These are phyloP conservation scores for Peribatodes rhomboidaria DNA, from an alignment of 2,888 invertebrate genomes.

Conservation along the genomic window DNA sequence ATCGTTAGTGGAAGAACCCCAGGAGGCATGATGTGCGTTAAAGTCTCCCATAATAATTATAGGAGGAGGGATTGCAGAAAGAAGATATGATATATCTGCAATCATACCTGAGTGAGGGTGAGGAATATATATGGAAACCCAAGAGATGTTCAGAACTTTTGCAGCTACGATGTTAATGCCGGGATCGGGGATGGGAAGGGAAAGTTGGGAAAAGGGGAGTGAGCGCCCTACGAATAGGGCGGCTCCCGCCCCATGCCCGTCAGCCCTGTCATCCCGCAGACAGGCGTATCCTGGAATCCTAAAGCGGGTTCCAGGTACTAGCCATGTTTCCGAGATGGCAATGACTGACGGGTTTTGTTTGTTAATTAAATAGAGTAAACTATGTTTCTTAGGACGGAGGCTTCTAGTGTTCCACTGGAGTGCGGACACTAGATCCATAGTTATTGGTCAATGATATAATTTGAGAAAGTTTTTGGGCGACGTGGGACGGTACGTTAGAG, in stretches of 20 bases:
- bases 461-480: neutral
- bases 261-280: neutral
- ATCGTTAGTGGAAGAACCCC: too few relatives aligned
- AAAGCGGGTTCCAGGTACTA: neutral
- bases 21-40: too few relatives aligned
- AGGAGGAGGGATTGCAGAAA: neutral
- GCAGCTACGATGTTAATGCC: neutral
- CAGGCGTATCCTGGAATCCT: neutral
- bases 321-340: slow-evolving; percentile 1
- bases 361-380: neutral
- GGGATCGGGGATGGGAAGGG: neutral
- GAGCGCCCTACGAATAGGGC: neutral
- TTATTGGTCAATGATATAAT: neutral
- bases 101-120: neutral
- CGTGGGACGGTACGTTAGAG: neutral
- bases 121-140: neutral
- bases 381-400: neutral
- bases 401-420: neutral
- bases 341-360: neutral
- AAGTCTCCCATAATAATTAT: neutral
- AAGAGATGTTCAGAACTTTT: neutral
- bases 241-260: neutral
- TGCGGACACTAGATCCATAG: neutral
- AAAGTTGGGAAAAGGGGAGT: neutral
- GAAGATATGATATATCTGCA: neutral